phyloP scores from a whole-genome alignment of 2,797 vertebrate genomes.

The Peromyscus nudipes region DNA sequence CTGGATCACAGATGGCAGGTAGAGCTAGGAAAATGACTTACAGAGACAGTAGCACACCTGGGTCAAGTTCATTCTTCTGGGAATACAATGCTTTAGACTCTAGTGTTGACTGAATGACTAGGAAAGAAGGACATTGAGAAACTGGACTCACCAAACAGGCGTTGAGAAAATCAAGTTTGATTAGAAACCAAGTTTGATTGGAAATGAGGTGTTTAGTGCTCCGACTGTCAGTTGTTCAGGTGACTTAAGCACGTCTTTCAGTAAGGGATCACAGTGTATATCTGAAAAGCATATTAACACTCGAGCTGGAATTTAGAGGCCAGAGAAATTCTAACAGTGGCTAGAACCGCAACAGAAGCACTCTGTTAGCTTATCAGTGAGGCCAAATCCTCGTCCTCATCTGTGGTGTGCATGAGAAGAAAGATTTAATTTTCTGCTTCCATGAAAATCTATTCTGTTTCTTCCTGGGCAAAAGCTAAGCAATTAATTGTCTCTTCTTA shows the following conservation, averaged over 20 bases:
- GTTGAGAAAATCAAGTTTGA: background rate
- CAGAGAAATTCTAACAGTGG: background rate
- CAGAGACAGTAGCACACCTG: background rate
- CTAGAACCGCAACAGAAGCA: background rate
- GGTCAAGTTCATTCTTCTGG: background rate
- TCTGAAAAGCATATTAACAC: background rate
- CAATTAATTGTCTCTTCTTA: background rate
- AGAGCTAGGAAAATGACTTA: background rate
- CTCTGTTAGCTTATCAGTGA: background rate
- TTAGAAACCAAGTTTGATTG: background rate
- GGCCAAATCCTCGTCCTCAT: background rate
- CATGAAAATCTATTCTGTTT: background rate
- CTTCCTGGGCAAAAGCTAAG: slow-evolving; percentile 5
- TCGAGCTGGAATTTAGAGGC: background rate
- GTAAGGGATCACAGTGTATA: background rate
- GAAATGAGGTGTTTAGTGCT: background rate
- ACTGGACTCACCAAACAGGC: background rate
- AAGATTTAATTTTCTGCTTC: background rate
- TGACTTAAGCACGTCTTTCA: slow-evolving; percentile 23
- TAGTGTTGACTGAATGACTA: slow-evolving; percentile 1
- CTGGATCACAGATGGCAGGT: background rate
- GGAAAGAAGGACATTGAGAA: background rate
- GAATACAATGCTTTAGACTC: background rate
- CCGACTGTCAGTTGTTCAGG: background rate
- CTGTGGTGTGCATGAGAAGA: background rate